Conservation (phyloP, 1,140 invertebrate species). For the Dreissena polymorpha region DNA sequence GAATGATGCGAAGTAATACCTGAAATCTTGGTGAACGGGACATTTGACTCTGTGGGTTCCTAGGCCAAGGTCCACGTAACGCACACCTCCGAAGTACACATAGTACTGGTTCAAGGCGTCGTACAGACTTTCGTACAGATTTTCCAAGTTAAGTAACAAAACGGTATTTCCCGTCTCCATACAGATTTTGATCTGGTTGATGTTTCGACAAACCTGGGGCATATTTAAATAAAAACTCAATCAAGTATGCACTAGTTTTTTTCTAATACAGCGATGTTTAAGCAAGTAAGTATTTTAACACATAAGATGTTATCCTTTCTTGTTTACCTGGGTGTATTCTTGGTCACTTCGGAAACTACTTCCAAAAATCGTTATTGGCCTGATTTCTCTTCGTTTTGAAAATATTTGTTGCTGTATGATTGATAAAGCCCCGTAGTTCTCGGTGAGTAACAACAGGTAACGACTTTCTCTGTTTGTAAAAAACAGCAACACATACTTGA, state of each 20-base stretch:
- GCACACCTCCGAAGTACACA: slow-evolving; percentile 68
- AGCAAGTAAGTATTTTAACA: background rate
- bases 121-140: slow-evolving; percentile 74
- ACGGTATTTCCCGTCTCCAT: slow-evolving; percentile 74
- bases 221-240: background rate
- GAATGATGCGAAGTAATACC: slow-evolving; percentile 48
- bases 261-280: too few species aligned
- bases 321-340: slow-evolving; percentile 74
- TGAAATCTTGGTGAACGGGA: slow-evolving; percentile 74
- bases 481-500: background rate
- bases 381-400: slow-evolving; percentile 54
- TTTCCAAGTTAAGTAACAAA: slow-evolving; percentile 72
- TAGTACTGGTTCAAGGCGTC: slow-evolving; percentile 75
- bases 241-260: too few species aligned
- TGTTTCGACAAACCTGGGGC: slow-evolving; percentile 76
- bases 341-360: slow-evolving; percentile 77
- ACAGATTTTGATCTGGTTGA: slow-evolving; percentile 75
- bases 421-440: slow-evolving; percentile 73
- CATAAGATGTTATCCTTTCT: background rate
- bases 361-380: slow-evolving; percentile 74
- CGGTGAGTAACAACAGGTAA: slow-evolving; percentile 75
- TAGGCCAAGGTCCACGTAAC: slow-evolving; percentile 76
- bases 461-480: slow-evolving; percentile 71
- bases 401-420: slow-evolving; percentile 71
- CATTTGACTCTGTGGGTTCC: slow-evolving; percentile 78